Evolutionary conservation across 2,888 invertebrate species (phyloP), one percentile per base, ranked within the genome.

Genomic region (Falcaria lacertinaria): DNA sequence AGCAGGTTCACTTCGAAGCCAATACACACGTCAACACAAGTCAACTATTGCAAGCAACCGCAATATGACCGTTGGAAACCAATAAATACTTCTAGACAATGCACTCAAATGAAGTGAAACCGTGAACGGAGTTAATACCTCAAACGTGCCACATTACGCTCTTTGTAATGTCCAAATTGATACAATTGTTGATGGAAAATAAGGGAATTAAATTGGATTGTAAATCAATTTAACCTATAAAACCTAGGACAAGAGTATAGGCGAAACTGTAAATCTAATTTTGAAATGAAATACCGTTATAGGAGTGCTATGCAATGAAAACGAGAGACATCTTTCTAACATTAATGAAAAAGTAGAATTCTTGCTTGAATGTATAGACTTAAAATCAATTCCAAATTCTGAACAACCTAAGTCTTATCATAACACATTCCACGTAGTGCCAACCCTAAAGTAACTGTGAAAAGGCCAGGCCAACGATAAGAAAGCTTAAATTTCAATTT

Each of bases 111-210:
- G 64, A 65, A 67, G 57, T 55, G 48, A 55, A 56, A 48, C 43
- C 22, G 44, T 47, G 51, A 45, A 46, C 36, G 41, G 35, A 42
- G 43, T 38, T 49, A 52, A 54, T 52, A 50, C 51, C 64, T 57
- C 63, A 61, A 69, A 65, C 58, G 60, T 61, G 64, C 54, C 69
- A 64, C 63, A 64, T 69, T 65, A 62, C 56, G 50, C 44, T 48
- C 47, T 46, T 51, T 48, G 45, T 39, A 42, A 43, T 55, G 53
- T 56, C 54, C 56, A 59, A 57, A 63, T 55, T 57, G 54, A 54
- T 55, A 51, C 48, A 61, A 59, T 58, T 61, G 54, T 54, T 40
- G 42, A 49, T 42, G 44, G 51, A 50, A 50, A 42, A 53, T 54
- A 53, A 42, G 44, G 51, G 51, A 50, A 42, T 54, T 54, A 53